Conservation (phyloP, 2,797 vertebrate genomes). For the Peromyscus attwateri region DNA sequence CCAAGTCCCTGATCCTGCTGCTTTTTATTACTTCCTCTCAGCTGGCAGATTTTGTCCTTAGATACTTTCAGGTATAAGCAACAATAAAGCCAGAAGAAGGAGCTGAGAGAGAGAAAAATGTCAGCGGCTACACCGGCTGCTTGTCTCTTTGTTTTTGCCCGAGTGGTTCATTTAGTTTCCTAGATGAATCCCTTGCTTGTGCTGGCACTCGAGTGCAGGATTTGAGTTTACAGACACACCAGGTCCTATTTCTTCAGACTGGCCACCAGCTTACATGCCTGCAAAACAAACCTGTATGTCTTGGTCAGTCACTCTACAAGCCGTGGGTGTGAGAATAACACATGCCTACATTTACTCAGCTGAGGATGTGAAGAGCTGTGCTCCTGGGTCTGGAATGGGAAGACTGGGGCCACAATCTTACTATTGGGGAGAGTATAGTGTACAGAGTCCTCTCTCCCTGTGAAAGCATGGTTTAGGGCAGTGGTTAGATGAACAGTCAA, state of each 20-base stretch:
- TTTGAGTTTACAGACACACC: not conserved
- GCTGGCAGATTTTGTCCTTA: conserved; percentile 7
- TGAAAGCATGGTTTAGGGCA: not conserved
- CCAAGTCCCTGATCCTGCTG: not conserved
- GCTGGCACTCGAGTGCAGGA: not conserved
- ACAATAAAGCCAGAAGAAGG: not conserved
- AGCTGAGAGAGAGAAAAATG: not conserved
- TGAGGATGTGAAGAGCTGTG: not conserved
- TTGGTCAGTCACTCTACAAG: not conserved
- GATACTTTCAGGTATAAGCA: not conserved
- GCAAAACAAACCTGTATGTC: conserved; percentile 33
- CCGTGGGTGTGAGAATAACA: not conserved
- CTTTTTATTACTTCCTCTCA: not conserved
- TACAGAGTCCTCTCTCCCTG: not conserved
- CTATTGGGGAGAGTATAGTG: not conserved
- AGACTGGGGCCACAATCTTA: not conserved
- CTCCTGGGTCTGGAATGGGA: not conserved
- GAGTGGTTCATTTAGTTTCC: not conserved
- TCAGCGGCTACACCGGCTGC: not conserved
- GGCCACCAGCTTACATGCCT: not conserved
- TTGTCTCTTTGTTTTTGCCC: not conserved
- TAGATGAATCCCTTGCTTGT: not conserved
- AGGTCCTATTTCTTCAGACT: not conserved
- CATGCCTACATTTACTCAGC: not conserved
- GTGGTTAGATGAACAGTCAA: not conserved